Base-by-base conservation (phyloP, 2,113 vertebrate species). In the Phalacrocorax aristotelis region DNA sequence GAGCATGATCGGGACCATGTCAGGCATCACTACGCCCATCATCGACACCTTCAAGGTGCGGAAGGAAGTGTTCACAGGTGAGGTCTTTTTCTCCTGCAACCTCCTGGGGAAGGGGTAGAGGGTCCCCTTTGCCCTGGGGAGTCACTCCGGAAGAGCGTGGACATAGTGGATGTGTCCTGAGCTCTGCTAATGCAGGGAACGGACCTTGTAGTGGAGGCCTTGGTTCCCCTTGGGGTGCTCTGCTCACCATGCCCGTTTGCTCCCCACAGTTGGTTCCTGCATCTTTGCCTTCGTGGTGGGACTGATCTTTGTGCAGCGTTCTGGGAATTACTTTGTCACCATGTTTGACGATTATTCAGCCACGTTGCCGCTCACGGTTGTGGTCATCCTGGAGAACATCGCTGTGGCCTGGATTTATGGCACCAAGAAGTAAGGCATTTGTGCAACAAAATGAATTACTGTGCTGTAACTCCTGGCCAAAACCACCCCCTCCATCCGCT, bases 301-400 rank as follows among this genome's bases (percentile, higher is more conserved):
- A 78, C 98, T 99, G 93, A 98, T 99, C 98, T 99, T 99, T 49
- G 99, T 99, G 98, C 99, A 99, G 97, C 99, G 99, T 55, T 99
- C 99, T 3, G 99, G 99, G 55, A 99, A 99, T 95, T 99, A 99
- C 96, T 99, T 99, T 95, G 99, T 99, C 98, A 98, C 99, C 95
- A 99, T 99, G 99, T 99, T 99, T 93, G 99, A 99, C 1, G 99
- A 99, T 96, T 99, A 99, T 95, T 99, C 99, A 0, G 99, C 99
- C 74, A 99, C 99, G 9, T 95, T 99, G 97, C 99, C 99, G 0
- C 99, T 99, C 97, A 99, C 99, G 0, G 98, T 99, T 15, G 99
- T 99, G 62, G 99, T 99, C 91, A 99, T 99, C 97, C 98, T 99
- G 82, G 99, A 99, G 98, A 99, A 99, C 97, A 98, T 99, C 17